phyloP scores from a whole-genome alignment of 2,888 invertebrate genomes.

The Rhagonycha lutea region DNA sequence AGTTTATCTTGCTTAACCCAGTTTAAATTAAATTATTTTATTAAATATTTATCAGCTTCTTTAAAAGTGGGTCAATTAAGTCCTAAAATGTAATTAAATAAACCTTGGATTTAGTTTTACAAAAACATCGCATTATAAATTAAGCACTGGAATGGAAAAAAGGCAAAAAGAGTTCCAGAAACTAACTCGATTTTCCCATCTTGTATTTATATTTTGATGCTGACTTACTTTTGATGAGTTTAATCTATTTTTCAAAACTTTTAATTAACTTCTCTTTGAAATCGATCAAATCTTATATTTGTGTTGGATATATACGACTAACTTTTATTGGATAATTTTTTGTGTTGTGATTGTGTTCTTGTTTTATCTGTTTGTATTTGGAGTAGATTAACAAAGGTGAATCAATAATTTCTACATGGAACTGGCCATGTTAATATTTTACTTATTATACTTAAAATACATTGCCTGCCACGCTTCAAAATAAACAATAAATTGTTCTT shows the following conservation, averaged over 20 bases:
- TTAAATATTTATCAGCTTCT: not conserved
- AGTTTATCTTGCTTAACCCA: not conserved
- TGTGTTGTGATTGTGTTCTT: not conserved
- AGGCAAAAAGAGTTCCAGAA: not conserved
- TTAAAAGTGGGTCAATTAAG: conserved; percentile 1
- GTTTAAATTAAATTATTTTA: not conserved
- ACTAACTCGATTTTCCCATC: not conserved
- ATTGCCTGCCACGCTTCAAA: no score
- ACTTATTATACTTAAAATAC: no score
- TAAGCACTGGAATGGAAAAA: not conserved
- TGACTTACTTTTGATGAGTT: not conserved
- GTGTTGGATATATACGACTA: not conserved
- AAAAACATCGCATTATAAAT: not conserved
- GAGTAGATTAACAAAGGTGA: not conserved
- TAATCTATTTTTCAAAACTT: not conserved
- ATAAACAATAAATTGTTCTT: no score
- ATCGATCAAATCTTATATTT: not conserved
- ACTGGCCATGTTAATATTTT: not conserved
- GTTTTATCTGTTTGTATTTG: not conserved
- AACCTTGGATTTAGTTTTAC: not conserved
- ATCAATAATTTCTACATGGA: not conserved
- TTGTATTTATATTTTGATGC: not conserved
- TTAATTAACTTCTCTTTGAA: not conserved
- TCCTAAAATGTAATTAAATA: not conserved
- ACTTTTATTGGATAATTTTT: not conserved